Evolutionary conservation across 2,113 vertebrate species (phyloP).

Genomic region (Merops nubicus): DNA sequence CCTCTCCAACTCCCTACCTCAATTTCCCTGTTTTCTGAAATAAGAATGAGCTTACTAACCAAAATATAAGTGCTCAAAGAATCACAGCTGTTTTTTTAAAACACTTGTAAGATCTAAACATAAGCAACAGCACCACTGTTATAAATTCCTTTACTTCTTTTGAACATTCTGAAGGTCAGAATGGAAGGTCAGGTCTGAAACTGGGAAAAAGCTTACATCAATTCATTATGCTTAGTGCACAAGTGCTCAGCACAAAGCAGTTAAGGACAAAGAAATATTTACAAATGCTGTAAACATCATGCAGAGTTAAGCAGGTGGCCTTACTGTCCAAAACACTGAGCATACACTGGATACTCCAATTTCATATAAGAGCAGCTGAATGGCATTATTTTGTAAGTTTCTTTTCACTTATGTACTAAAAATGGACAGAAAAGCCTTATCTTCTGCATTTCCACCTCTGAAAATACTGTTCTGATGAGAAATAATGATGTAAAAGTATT

Average conservation of each 20-base stretch:
- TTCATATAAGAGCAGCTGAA: background rate
- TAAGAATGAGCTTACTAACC: background rate
- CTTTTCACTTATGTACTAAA: background rate
- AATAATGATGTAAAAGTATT: background rate
- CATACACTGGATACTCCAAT: background rate
- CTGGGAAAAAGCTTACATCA: background rate
- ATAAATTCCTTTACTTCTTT: background rate
- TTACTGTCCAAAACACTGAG: background rate
- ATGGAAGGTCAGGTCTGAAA: background rate
- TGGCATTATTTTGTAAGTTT: background rate
- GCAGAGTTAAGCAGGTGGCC: background rate
- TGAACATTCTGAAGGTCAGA: background rate
- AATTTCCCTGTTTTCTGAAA: background rate
- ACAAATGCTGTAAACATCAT: background rate
- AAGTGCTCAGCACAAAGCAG: background rate
- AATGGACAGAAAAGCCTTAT: background rate
- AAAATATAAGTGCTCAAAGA: background rate
- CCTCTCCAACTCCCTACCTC: background rate
- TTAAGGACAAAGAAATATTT: conserved; percentile 23
- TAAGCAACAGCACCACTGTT: background rate
- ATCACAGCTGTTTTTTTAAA: background rate
- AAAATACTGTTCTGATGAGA: background rate
- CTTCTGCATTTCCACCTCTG: background rate
- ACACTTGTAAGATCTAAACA: background rate
- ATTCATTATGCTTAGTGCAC: background rate